Evolutionary conservation across 2,797 vertebrate genomes (phyloP).

Genomic region (Centroberyx gerrardi): DNA sequence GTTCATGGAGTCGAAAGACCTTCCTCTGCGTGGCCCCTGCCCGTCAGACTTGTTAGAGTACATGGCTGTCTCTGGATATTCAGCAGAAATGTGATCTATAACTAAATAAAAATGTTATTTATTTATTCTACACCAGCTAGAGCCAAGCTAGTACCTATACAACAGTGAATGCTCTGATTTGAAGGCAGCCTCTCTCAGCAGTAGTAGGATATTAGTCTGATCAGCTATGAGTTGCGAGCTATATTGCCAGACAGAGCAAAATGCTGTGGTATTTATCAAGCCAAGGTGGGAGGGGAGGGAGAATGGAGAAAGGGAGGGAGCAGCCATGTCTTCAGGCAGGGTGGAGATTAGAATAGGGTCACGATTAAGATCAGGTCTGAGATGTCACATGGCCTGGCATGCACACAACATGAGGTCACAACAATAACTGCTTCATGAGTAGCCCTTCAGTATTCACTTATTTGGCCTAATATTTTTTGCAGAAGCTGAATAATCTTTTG

Average conservation of each 20-base stretch:
- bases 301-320: neutral
- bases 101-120: neutral
- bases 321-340: slow-evolving; percentile 27
- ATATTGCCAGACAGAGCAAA: slow-evolving; percentile 6
- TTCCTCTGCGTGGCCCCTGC: slow-evolving; percentile 4
- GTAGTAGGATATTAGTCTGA: neutral
- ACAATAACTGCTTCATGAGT: neutral
- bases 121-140: neutral
- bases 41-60: slow-evolving; percentile 21
- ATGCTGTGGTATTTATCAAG: slow-evolving; percentile 53
- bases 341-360: slow-evolving; percentile 37
- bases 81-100: neutral
- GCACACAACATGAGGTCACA: slow-evolving; percentile 26
- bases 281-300: slow-evolving; percentile 20
- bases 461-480: too few species aligned
- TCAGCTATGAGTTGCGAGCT: slow-evolving; percentile 1
- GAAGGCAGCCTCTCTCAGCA: slow-evolving; percentile 1
- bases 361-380: slow-evolving; percentile 31
- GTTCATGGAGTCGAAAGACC: slow-evolving; percentile 21
- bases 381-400: slow-evolving; percentile 22
- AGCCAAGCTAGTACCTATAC: neutral
- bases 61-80: slow-evolving; percentile 28
- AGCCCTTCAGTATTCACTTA: neutral
- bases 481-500: too few species aligned
- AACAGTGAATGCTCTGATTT: neutral